These are phyloP conservation scores for Sparus aurata DNA, from an alignment of 2,797 vertebrate genomes.

Conservation along the genomic window DNA sequence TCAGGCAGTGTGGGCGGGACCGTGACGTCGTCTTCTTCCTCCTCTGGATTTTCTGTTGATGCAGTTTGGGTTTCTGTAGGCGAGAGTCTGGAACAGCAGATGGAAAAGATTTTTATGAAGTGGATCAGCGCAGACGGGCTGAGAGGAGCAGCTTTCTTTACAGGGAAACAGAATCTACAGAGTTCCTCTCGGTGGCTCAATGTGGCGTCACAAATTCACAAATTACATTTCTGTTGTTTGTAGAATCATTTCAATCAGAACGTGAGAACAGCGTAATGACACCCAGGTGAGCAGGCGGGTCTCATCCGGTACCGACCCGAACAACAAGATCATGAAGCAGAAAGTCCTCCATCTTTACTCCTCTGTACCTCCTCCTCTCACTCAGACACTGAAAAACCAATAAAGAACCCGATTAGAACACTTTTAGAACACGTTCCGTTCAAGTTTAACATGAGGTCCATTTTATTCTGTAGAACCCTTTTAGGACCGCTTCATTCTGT, in stretches of 20 bases:
- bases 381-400: neutral
- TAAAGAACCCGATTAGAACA: neutral
- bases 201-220: neutral
- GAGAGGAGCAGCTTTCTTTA: constrained; percentile 49
- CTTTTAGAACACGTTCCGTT: neutral
- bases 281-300: neutral
- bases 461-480: neutral
- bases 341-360: too few relatives aligned
- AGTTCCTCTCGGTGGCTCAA: constrained; percentile 14
- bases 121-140: constrained; percentile 49
- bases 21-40: constrained; percentile 25
- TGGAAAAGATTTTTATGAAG: constrained; percentile 68
- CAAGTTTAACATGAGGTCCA: neutral
- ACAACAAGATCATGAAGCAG: too few relatives aligned
- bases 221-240: neutral
- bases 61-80: constrained; percentile 52
- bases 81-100: constrained; percentile 68
- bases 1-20: constrained; percentile 50
- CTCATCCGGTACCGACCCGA: too few relatives aligned
- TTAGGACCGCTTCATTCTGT: neutral
- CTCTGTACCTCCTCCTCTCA: neutral
- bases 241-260: too few relatives aligned
- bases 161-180: constrained; percentile 31
- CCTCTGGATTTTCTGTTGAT: constrained; percentile 41
- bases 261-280: neutral